Percentiles rank a stretch among this genome's conserved stretches.
Conservation (phyloP, 1,140 invertebrate genomes). For the Dreissena rostriformis region DNA sequence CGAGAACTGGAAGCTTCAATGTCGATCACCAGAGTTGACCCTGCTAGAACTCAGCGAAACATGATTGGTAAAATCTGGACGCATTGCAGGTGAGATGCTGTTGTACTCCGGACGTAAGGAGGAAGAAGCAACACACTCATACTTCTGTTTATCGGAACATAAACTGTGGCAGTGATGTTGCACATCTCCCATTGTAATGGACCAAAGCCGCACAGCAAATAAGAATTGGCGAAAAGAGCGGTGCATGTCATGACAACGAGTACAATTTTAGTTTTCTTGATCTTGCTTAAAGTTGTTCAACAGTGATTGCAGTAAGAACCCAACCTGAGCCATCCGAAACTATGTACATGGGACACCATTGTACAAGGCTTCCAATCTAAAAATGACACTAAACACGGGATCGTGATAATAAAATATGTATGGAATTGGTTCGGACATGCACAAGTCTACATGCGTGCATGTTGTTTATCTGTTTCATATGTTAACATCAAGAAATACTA, state of each 20-base stretch:
- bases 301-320: constrained; percentile 69
- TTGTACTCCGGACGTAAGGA: no score
- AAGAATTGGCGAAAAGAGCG: constrained; percentile 56
- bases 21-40: no score
- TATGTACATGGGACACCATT: constrained; percentile 62
- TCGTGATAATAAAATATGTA: no score
- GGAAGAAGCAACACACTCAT: constrained; percentile 53
- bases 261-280: constrained; percentile 27
- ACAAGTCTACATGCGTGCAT: no score
- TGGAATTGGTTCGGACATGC: no score
- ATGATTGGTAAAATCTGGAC: no score
- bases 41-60: no score
- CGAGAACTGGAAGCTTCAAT: no score
- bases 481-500: no score
- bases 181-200: not conserved
- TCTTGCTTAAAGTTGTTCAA: constrained; percentile 65
- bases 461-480: constrained; percentile 57
- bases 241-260: constrained; percentile 35
- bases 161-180: not conserved
- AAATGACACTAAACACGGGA: constrained; percentile 46
- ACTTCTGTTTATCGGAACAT: constrained; percentile 32
- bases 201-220: constrained; percentile 61
- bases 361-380: constrained; percentile 58
- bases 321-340: constrained; percentile 64
- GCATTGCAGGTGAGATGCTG: no score